phyloP scores from a whole-genome alignment of 2,888 invertebrate genomes.

The Cremastobaeus sp. region DNA sequence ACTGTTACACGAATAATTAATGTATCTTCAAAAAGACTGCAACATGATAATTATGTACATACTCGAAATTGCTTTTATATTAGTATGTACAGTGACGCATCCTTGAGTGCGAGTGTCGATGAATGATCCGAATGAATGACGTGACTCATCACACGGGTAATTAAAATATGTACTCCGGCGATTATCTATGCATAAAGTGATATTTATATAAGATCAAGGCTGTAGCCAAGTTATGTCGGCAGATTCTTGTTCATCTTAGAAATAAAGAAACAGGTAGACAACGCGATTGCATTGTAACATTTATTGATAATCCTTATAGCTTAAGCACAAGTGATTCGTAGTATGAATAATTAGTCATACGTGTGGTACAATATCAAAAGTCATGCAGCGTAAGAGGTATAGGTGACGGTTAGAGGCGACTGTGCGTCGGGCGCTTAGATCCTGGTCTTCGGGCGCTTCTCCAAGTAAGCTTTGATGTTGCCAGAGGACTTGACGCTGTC shows the following conservation, averaged over 20 bases:
- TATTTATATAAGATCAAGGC: slow-evolving; percentile 53
- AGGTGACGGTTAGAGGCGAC: no score
- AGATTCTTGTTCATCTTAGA: slow-evolving; percentile 15
- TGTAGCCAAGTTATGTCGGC: slow-evolving; percentile 23
- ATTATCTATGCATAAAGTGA: slow-evolving; percentile 44
- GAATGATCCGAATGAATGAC: slow-evolving; percentile 38
- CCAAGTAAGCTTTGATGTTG: slow-evolving; percentile 77
- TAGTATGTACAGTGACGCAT: slow-evolving; percentile 21
- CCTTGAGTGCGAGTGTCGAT: slow-evolving; percentile 27
- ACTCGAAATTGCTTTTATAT: slow-evolving; percentile 43
- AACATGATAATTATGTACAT: slow-evolving; percentile 39
- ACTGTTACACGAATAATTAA: slow-evolving; percentile 29
- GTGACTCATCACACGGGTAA: slow-evolving; percentile 29
- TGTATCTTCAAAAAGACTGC: slow-evolving; percentile 44
- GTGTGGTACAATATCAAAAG: no score
- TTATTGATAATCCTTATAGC: slow-evolving; percentile 28
- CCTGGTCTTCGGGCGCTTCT: slow-evolving; percentile 68
- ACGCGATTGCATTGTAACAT: neutral
- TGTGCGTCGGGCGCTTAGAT: no score
- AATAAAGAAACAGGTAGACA: slow-evolving; percentile 28
- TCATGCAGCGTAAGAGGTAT: no score
- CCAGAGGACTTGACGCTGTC: slow-evolving; percentile 76
- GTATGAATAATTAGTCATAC: no score
- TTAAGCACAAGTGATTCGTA: slow-evolving; percentile 16
- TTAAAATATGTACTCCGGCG: slow-evolving; percentile 11